A percentile compares a stretch with the other conserved stretches of the same genome.
Conservation (phyloP, 30 jellyfish, hydroid and myxozoan genomes). For the Turritopsis dohrnii region DNA sequence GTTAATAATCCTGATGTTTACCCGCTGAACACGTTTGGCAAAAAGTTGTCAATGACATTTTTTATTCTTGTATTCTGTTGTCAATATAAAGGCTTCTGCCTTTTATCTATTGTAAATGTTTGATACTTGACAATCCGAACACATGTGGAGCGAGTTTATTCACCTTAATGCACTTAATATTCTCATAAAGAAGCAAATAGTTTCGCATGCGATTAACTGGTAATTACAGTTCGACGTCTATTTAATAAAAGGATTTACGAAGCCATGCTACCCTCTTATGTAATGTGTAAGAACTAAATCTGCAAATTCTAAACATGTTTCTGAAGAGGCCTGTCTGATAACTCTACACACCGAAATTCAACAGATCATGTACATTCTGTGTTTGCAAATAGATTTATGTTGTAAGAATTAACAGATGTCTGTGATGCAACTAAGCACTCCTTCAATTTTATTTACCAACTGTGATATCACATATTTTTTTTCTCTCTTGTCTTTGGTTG, state of each 20-base stretch:
- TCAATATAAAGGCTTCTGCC: not conserved
- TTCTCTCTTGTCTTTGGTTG: not conserved
- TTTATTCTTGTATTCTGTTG: too few relatives aligned
- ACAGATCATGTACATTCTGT: not conserved
- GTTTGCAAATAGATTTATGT: not conserved
- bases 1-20: not conserved
- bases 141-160: not conserved
- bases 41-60: too few relatives aligned
- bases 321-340: not conserved
- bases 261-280: not conserved
- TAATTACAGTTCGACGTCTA: not conserved
- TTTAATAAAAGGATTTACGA: not conserved
- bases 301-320: not conserved
- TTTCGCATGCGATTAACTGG: not conserved
- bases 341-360: not conserved
- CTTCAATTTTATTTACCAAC: not conserved
- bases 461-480: not conserved
- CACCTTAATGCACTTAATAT: not conserved
- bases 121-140: not conserved
- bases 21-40: too few relatives aligned
- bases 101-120: not conserved
- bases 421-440: not conserved
- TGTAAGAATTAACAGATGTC: not conserved
- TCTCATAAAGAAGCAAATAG: not conserved
- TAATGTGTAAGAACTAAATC: not conserved